Conservation (phyloP, 2,113 vertebrate genomes). For the Menidia beryllina region DNA sequence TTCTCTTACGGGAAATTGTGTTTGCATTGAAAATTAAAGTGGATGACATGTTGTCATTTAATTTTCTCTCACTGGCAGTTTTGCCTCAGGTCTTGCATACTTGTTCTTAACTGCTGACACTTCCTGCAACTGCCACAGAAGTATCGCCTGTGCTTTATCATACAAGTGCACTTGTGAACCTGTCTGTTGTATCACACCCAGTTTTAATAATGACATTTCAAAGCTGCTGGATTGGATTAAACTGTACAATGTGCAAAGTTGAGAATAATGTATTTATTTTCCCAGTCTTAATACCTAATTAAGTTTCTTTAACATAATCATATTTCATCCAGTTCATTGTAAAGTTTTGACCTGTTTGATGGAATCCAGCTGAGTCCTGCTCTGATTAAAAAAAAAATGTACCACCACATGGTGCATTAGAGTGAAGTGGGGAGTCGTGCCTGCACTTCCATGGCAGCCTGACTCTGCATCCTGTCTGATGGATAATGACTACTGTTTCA, state of each 20-base stretch:
- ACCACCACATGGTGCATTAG: slow-evolving; percentile 18
- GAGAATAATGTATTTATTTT: background rate
- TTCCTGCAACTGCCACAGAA: background rate
- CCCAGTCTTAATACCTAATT: background rate
- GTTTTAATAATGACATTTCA: no score
- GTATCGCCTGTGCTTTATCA: background rate
- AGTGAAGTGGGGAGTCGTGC: slow-evolving; percentile 30
- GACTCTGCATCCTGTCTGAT: slow-evolving; percentile 2
- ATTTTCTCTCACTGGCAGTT: background rate
- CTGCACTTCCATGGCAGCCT: background rate
- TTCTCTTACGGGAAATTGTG: slow-evolving; percentile 13
- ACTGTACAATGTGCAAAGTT: no score
- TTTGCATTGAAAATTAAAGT: slow-evolving; percentile 17
- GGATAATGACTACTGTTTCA: slow-evolving; percentile 46
- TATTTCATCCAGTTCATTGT: background rate
- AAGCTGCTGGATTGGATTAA: no score
- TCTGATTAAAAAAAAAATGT: background rate
- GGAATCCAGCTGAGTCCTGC: background rate
- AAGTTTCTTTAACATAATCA: background rate
- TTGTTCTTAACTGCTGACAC: slow-evolving; percentile 1
- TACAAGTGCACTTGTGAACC: no score
- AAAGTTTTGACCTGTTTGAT: background rate
- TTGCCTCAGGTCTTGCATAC: background rate
- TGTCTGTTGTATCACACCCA: no score
- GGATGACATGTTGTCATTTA: background rate